Evolutionary conservation across 2,113 vertebrate species (phyloP), one percentile per base, ranked within the genome.

Genomic region (Platysternon megacephalum): DNA sequence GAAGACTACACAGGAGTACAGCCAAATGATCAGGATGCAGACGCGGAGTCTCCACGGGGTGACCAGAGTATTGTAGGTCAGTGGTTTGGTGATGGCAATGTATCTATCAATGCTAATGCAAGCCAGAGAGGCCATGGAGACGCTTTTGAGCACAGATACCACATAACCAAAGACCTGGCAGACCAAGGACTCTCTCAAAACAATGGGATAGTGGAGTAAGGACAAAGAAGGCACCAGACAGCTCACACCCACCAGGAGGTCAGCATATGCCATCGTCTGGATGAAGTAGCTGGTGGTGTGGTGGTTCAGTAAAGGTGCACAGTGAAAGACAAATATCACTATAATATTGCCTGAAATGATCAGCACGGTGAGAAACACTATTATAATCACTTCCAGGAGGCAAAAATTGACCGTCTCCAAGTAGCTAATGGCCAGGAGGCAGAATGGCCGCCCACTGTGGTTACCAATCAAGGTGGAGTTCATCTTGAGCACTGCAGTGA

Each of bases 261-360:
- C 99, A 52, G 99, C 99, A 39, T 99, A 99, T 0, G 99, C 99
- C 99, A 99, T 99, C 49, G 99, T 99, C 98, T 99, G 99, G 95
- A 99, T 99, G 98, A 99, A 99, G 97, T 99, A 99, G 97, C 99
- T 99, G 97, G 99, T 99, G 94, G 99, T 99, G 96, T 99, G 99
- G 96, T 99, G 99, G 98, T 99, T 99, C 65, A 99, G 98, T 95
- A 99, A 98, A 84, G 99, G 99, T n/a, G 99, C 99, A 93, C 99
- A 99, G 97, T 99, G 99, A 98, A 99, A 99, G 82, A 99, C 99
- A 94, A 99, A 99, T 93, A 99, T 99, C 89, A 99, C 99, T 82
- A 99, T 98, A 83, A 99, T 97, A 97, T 99, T 99, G 39, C 99
- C 99, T 2, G 98, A 99, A 97, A 99, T 99, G 94, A 99, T 99